Conservation (phyloP, 2,113 vertebrate species). For the Neoarius graeffei region DNA sequence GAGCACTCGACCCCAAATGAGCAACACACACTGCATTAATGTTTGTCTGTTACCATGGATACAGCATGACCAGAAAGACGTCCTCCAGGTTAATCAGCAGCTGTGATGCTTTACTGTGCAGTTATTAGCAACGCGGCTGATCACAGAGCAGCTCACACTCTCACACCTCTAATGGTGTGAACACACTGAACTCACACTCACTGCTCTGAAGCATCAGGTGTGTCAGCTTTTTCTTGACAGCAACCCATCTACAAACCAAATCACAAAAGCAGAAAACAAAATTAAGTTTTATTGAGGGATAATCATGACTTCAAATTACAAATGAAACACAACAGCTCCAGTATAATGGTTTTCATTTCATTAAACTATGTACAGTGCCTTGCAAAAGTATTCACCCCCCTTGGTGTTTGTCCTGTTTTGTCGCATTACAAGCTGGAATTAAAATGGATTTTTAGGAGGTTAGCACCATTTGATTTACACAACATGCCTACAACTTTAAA, state of each 20-base stretch:
- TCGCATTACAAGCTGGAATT: no score
- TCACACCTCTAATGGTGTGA: not conserved
- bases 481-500: no score
- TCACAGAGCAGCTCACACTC: not conserved
- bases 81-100: constrained; percentile 35
- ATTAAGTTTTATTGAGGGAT: not conserved
- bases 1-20: not conserved
- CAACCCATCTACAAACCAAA: not conserved
- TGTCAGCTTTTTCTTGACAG: not conserved
- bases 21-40: constrained; percentile 20
- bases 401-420: no score
- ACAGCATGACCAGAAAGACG: constrained; percentile 28
- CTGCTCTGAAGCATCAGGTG: not conserved
- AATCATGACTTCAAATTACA: not conserved
- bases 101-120: not conserved
- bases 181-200: not conserved
- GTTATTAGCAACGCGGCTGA: not conserved
- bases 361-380: no score
- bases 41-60: constrained; percentile 51
- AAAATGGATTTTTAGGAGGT: no score
- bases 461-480: no score
- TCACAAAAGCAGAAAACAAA: not conserved
- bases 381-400: no score
- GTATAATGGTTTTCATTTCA: no score
- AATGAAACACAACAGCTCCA: not conserved